Conservation (phyloP, 2,113 vertebrate species). For the Candoia aspera region DNA sequence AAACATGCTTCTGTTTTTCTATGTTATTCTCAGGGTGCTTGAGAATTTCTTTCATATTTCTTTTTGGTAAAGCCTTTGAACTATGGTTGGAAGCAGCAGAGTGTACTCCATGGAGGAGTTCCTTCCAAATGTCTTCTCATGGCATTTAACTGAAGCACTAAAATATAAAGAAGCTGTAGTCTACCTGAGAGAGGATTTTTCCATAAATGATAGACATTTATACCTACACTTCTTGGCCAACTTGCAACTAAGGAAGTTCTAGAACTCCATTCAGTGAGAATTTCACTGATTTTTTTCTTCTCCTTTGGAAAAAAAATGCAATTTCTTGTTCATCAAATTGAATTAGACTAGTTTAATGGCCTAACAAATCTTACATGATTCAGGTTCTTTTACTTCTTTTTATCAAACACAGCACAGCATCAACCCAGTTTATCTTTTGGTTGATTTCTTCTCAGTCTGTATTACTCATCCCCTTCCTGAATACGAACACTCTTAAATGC, state of each 20-base stretch:
- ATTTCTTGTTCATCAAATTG: background rate
- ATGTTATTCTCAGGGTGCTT: background rate
- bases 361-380: slow-evolving; percentile 51
- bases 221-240: background rate
- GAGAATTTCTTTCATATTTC: background rate
- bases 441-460: slow-evolving; percentile 37
- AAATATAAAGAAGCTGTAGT: background rate
- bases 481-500: slow-evolving; percentile 23
- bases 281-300: background rate
- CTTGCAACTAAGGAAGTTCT: background rate
- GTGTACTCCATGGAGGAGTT: background rate
- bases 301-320: background rate
- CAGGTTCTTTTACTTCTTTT: slow-evolving; percentile 45
- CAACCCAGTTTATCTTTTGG: background rate
- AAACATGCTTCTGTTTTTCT: background rate
- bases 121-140: background rate
- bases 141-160: background rate
- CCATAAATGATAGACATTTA: background rate
- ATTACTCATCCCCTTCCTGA: slow-evolving; percentile 4
- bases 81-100: background rate
- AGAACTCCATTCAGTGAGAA: background rate
- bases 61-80: background rate
- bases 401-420: slow-evolving; percentile 47
- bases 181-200: background rate
- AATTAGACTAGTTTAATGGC: background rate